phyloP scores from a whole-genome alignment of 2,797 vertebrate species.

The Hyperoplus immaculatus region DNA sequence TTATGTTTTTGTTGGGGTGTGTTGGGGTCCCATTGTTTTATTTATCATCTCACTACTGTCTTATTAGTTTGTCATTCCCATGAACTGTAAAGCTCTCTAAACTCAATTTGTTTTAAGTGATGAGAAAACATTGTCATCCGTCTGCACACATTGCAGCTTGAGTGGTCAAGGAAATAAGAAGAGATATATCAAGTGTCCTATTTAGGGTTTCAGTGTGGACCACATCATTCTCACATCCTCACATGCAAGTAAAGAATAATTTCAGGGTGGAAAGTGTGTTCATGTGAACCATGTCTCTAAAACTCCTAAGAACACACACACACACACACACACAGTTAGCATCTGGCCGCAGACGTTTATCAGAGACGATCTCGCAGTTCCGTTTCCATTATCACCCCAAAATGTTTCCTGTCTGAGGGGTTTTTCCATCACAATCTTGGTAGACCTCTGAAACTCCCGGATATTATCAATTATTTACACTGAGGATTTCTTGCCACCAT shows the following conservation, averaged over 20 bases:
- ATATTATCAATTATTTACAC: slow-evolving; percentile 10
- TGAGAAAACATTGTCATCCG: no score
- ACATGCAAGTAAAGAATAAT: background rate
- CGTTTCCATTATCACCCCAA: slow-evolving; percentile 15
- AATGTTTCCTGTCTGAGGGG: slow-evolving; percentile 57
- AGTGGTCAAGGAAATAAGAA: no score
- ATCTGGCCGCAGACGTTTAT: slow-evolving; percentile 38
- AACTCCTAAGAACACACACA: no score
- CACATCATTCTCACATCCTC: no score
- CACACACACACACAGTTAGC: background rate
- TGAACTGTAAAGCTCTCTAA: background rate
- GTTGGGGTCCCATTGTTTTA: no score
- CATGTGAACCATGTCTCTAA: background rate
- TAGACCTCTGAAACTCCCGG: slow-evolving; percentile 2
- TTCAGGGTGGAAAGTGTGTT: background rate
- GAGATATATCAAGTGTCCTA: no score
- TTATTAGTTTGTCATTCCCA: background rate
- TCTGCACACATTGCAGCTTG: no score
- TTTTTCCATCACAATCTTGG: slow-evolving; percentile 6
- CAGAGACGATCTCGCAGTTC: slow-evolving; percentile 20
- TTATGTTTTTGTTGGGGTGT: no score
- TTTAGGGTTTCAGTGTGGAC: no score
- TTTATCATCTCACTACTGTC: no score
- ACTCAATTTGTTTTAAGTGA: background rate
- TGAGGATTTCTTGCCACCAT: slow-evolving; percentile 10